Base-by-base conservation (phyloP, 2,797 vertebrate species). In the Arctocebus calabarensis region DNA sequence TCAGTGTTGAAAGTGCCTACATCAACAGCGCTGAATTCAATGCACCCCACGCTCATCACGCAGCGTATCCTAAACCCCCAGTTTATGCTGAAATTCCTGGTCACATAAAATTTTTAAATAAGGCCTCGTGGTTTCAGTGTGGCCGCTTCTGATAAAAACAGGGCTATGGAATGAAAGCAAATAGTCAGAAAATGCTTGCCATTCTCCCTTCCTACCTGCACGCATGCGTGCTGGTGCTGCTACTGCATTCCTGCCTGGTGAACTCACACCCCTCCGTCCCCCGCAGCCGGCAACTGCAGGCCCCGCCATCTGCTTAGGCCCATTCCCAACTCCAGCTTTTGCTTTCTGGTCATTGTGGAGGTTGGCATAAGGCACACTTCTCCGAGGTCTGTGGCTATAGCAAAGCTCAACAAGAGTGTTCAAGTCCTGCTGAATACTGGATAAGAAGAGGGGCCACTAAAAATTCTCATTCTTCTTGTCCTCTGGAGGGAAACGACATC, bases 371-470 rank as follows among this genome's bases (percentile, higher is more conserved):
- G 85, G 70, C 73, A 62, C 34, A 61, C 57, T 75, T 55, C 62
- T n/a, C 61, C 29, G 32, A 52, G 27, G 34, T 43, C 74, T 79
- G 32, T 45, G 78, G 70, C 52, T 84, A 14, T 9, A 43, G 88
- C 81, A 79, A 64, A 94, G 32, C 59, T 81, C 85, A 94, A 37
- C 27, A 90, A 79, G 23, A 13, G 81, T 43, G 52, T 48, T 86
- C 71, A 57, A 17, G 32, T 70, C 29, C 88, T 73, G 84, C 52
- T 19, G 43, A 90, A 77, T 62, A 32, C 29, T 71, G 61, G 40
- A 32, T 84, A 34, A 55, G 59, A 82, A 95, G 19, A 23, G 34
- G 29, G 5, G 25, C 16, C 16, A 45, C 27, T 79, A 90, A 74
- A 70, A 45, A 22, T 37, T 62, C 25, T 34, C n/a, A 40, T 32